Base-by-base conservation (phyloP, 1,140 invertebrate genomes). In the Musca vetustissima region DNA sequence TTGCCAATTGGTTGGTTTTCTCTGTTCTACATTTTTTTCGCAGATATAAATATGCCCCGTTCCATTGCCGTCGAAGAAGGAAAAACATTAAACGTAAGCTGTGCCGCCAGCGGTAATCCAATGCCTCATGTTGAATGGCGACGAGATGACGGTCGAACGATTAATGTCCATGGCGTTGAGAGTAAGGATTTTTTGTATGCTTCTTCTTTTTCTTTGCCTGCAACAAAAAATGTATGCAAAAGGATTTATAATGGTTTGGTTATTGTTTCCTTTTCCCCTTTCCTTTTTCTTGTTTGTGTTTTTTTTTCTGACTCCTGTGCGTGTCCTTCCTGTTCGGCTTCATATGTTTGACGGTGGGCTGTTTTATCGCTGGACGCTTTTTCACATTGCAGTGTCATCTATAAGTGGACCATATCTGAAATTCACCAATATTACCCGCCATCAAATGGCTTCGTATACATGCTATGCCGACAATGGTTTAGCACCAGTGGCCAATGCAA, bases 401-500 rank as follows among this genome's bases (percentile, higher is more conserved):
- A 86, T 93, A 1, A 87, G 87, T 69, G 91, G 92, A 11, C 85
- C 88, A 49, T 86, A 88, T 4, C 84, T 97, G 43, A 94, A 93
- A 81, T 89, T 97, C 67, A 92, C 90, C 1, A 87, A 88, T 74
- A 90, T 96, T 8, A 94, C 89, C 24, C 86, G 95, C 61, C 89
- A 90, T 74, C 93, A 97, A 77, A 95, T 94, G 86, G 94, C 94
- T 57, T 88, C 88, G 25, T 96, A 96, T 77, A 87, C 89, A 13
- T 97, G 95, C 73, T 88, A 91, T 22, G 95, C 95, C 47, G 89
- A 93, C 81, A 97, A 97, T 82, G 95, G 94, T 2, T 88, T 97
- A 74, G 90, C 92, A 17, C 95, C 95, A 0, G 85, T 89, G 48
- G 92, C 90, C 43, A 91, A 89, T 78, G 92, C 93, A 81, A 91